Evolutionary conservation across 2,888 invertebrate species (phyloP).

Genomic region (Caenorhabditis zanzibari): DNA sequence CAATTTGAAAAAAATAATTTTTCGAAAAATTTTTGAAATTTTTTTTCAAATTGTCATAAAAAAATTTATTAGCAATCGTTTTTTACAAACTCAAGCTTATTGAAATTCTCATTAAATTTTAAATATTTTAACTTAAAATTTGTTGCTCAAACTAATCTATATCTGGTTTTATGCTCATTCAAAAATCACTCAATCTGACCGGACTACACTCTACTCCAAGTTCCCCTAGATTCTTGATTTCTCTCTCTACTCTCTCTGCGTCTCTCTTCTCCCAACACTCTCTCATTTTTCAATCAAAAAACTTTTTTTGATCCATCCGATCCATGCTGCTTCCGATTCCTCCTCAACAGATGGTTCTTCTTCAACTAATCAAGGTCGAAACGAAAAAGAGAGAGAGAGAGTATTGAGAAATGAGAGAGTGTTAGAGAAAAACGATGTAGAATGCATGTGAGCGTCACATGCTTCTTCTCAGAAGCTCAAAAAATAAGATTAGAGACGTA

Average conservation of each 20-base stretch:
- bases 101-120: too few species aligned
- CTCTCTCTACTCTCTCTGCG: not conserved
- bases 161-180: too few species aligned
- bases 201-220: not conserved
- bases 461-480: too few species aligned
- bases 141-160: too few species aligned
- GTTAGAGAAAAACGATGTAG: not conserved
- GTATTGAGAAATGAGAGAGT: not conserved
- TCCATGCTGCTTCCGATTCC: slow-evolving; percentile 10
- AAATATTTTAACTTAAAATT: too few species aligned
- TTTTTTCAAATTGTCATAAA: too few species aligned
- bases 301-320: not conserved
- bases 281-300: slow-evolving; percentile 1
- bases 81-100: too few species aligned
- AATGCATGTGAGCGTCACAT: slow-evolving; percentile 1
- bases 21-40: too few species aligned
- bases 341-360: slow-evolving; percentile 36
- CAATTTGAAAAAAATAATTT: too few species aligned
- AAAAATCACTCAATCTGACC: not conserved
- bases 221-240: not conserved
- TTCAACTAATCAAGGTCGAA: too few species aligned
- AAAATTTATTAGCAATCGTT: too few species aligned
- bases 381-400: not conserved
- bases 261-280: not conserved
- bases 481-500: too few species aligned